Base-by-base conservation (phyloP, 1,140 invertebrate genomes). In the Aethina tumida region DNA sequence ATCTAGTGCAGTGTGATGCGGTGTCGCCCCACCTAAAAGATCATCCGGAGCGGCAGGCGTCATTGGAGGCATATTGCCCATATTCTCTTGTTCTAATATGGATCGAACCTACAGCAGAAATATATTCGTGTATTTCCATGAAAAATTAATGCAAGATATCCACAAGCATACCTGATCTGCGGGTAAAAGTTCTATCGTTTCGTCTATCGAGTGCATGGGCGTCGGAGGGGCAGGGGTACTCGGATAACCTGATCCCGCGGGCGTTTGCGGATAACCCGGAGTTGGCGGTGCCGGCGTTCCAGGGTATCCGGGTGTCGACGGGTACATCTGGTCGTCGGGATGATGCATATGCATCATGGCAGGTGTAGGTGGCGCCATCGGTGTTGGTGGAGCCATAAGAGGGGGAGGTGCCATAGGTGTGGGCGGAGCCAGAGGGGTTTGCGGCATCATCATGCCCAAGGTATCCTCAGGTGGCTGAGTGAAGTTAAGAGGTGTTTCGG, bases 161-260 rank as follows among this genome's bases (percentile, higher is more conserved):
- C 6, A 43, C 30, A 9, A 38, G 27, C 19, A 41, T 9, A 65
- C 62, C 41, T 73, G 70, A 28, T 65, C 64, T 19, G 69, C 53
- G 16, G 63, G 63, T 42, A 72, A 63, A 45, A 73, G 69, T 3
- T 70, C 68, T 52, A 71, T 71, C 19, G 62, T 59, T 13, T 30
- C 46, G 41, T 52, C 43, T 12, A 55, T 51, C 27, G 55, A 47
- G 18, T 58, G 59, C 37, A 51, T 39, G 37, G 63, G 55, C 13
- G 57, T 59, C 7, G 62, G 53, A 3, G 52, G 58, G 24, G 55
- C 62, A 21, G 52, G 52, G 38, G 43, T 19, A 43, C 39, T 24
- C 39, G 40, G 18, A 39, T 22, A 8, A 35, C 35, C 14, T 21
- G 39, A 12, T 15, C 28, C 28, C 5, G 28, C 12, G 10, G 41